Evolutionary conservation across 2,797 vertebrate species (phyloP).

Genomic region (Poeciliopsis presidionis): DNA sequence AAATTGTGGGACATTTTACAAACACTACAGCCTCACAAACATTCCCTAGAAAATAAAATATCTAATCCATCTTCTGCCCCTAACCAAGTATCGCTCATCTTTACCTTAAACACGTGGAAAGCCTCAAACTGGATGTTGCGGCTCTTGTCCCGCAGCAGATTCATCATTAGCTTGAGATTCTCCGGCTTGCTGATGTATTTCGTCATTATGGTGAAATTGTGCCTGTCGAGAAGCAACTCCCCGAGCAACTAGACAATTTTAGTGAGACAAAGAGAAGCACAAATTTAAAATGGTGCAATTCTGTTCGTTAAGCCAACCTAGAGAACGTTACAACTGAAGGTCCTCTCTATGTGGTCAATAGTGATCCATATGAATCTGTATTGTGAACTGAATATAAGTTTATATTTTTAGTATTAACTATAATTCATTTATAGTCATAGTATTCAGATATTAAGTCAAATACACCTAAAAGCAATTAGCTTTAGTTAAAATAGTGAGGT

Average conservation of each 20-base stretch:
- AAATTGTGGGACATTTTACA: neutral
- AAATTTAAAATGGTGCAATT: neutral
- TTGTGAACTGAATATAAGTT: neutral
- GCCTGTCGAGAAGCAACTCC: slow-evolving; percentile 84
- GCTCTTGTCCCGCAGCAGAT: slow-evolving; percentile 86
- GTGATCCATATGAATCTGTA: neutral
- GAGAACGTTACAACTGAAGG: neutral
- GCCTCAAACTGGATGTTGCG: slow-evolving; percentile 89
- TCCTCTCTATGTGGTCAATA: neutral
- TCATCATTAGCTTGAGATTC: slow-evolving; percentile 89
- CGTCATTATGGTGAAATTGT: slow-evolving; percentile 88
- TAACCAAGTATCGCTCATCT: neutral
- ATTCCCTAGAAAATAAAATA: neutral
- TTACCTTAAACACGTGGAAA: slow-evolving; percentile 87
- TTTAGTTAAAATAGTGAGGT: neutral
- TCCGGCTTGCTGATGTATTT: slow-evolving; percentile 87
- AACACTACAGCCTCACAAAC: neutral
- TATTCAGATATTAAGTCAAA: neutral
- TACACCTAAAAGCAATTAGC: neutral
- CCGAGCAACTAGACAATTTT: slow-evolving; percentile 77
- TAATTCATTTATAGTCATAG: neutral
- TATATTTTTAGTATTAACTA: slow-evolving; percentile 1
- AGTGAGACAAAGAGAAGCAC: slow-evolving; percentile 21
- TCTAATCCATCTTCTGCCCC: neutral
- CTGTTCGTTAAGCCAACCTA: neutral